A percentile compares a stretch with the other conserved stretches of the same genome.
Conservation (phyloP, 1,140 invertebrate genomes). For the Aporrectodea caliginosa region DNA sequence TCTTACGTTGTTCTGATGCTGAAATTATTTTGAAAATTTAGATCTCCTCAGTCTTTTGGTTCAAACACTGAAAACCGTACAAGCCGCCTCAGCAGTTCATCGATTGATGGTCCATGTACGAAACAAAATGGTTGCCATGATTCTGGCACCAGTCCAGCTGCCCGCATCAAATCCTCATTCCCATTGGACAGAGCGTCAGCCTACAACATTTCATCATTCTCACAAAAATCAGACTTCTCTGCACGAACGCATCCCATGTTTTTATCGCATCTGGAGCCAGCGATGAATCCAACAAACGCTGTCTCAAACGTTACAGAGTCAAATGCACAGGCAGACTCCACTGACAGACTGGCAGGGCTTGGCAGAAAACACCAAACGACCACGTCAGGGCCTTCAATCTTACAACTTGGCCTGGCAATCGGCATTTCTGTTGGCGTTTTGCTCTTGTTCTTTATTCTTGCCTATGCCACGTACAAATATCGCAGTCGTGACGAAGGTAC, state of each 20-base stretch:
- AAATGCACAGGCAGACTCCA: too few species aligned
- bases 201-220: not conserved
- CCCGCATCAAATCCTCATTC: too few species aligned
- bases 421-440: conserved; percentile 17
- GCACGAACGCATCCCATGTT: not conserved
- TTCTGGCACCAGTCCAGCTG: not conserved
- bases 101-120: not conserved
- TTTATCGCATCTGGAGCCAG: not conserved
- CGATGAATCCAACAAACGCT: not conserved
- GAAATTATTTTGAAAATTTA: not conserved
- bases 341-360: not conserved
- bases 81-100: not conserved
- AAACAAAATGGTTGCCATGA: not conserved
- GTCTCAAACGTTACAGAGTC: not conserved
- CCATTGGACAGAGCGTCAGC: not conserved
- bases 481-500: conserved; percentile 75
- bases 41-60: not conserved
- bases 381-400: not conserved
- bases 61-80: not conserved
- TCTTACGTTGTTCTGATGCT: too few species aligned
- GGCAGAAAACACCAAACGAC: not conserved
- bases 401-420: conserved; percentile 17
- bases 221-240: not conserved
- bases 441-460: conserved; percentile 64
- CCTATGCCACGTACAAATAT: conserved; percentile 79